Percentiles rank a stretch among this genome's conserved stretches.
These are phyloP conservation scores for Myripristis jacobus DNA, from an alignment of 2,797 vertebrate species.

Conservation along the genomic window DNA sequence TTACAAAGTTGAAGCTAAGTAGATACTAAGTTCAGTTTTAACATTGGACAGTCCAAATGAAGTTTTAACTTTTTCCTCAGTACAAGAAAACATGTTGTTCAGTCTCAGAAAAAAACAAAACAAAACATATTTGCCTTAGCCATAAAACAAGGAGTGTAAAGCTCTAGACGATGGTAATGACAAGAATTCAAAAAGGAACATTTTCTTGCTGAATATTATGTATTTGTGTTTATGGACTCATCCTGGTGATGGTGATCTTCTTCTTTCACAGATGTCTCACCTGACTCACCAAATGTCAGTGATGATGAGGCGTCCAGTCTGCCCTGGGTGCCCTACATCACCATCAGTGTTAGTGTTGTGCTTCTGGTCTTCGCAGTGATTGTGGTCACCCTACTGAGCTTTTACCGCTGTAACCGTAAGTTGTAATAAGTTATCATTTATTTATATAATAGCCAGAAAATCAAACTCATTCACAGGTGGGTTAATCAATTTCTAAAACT, in stretches of 20 bases:
- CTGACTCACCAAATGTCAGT: rapidly evolving
- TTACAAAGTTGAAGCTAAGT: too few relatives aligned
- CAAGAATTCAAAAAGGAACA: constrained; percentile 18
- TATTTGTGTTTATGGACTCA: neutral
- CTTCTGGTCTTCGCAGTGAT: constrained; percentile 41
- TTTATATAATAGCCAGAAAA: neutral
- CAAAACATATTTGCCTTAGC: constrained; percentile 27
- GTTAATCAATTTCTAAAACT: neutral
- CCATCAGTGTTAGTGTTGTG: constrained; percentile 39
- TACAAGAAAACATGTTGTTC: neutral
- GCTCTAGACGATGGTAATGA: too few relatives aligned
- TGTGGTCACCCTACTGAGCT: constrained; percentile 11
- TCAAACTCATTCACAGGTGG: neutral
- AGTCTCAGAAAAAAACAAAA: neutral
- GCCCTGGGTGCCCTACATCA: constrained; percentile 46
- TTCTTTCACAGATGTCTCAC: neutral
- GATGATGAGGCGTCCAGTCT: rapidly evolving
- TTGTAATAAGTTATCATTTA: neutral
- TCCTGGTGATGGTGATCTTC: neutral
- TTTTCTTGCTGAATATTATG: neutral
- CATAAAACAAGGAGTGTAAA: neutral
- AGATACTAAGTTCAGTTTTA: too few relatives aligned
- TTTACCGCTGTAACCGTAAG: constrained; percentile 52
- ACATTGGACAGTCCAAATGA: too few relatives aligned
- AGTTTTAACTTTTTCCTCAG: neutral